Evolutionary conservation across 2,888 invertebrate genomes (phyloP), one percentile per base, ranked within the genome.

Genomic region (Marronus borbonicus): DNA sequence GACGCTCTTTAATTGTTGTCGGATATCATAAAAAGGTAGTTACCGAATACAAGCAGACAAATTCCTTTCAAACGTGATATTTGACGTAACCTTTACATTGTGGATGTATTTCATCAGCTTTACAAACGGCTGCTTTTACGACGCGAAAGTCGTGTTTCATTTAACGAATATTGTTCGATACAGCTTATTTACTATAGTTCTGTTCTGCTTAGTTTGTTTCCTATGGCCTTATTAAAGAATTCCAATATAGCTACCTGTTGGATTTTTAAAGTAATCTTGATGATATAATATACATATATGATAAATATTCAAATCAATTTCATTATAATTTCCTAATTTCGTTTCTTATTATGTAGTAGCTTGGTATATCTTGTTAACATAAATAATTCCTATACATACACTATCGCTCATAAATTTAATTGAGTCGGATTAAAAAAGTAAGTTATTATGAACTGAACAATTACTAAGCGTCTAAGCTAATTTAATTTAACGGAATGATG

Each of bases 1-100:
- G n/a, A 58, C 20, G 4, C 36, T 58, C 72, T 24, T 72, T 72
- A 36, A 69, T 60, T 70, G 58, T 70, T 70, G 66, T 70, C 58
- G 12, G 55, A 58, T 58, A 58, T 69, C 69, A 52, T 31, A 69
- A 55, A 58, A 58, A 36, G 20, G 20, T 31, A 58, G 36, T 72
- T 50, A 39, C 36, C 17, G 39, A 39, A 72, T 72, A 39, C 72
- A n/a, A 44, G 72, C 39, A 58, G 50, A 12, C 36, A 39, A 58
- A 58, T 36, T 58, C 55, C 12, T 31, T 17, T 72, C 36, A 58
- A 58, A 58, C 12, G 20, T 58, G 55, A 3, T 68, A 68, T 68
- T 68, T 68, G 66, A 68, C 49, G 66, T 68, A 24, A 20, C 66
- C 24, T 68, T 49, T 49, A 68, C 39, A 36, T 36, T 65, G 14